Conservation (phyloP, 2,797 vertebrate genomes). For the Lindbergichthys nudifrons region DNA sequence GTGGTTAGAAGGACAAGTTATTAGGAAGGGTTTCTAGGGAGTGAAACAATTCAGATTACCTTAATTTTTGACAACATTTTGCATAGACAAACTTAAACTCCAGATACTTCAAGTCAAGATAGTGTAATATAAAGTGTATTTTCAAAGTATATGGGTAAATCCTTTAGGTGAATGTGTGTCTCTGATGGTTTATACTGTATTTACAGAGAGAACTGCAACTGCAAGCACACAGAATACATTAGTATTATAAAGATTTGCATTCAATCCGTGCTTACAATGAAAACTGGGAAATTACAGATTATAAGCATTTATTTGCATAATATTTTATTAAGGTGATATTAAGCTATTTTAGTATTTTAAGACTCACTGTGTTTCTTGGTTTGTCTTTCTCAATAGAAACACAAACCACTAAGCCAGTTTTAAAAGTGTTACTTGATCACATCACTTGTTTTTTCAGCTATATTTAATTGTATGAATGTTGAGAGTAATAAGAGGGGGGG, state of each 20-base stretch:
- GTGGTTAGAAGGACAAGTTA: not conserved
- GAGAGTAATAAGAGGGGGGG: constrained; percentile 1
- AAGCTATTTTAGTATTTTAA: not conserved
- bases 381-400: not conserved
- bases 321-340: not conserved
- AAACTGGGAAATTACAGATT: not conserved
- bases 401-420: constrained; percentile 1
- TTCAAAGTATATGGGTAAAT: no score
- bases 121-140: no score
- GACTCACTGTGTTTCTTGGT: not conserved
- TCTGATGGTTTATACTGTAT: not conserved
- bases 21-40: not conserved
- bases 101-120: no score
- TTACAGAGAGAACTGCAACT: constrained; percentile 2
- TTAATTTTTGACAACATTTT: not conserved
- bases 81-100: not conserved
- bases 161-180: no score
- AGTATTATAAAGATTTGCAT: not conserved
- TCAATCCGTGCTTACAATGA: not conserved
- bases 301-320: not conserved
- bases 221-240: constrained; percentile 1
- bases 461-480: not conserved
- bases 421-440: not conserved
- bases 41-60: not conserved
- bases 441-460: not conserved